These are phyloP conservation scores for Sepioteuthis lessoniana DNA, from an alignment of 2,888 invertebrate species.

Conservation along the genomic window DNA sequence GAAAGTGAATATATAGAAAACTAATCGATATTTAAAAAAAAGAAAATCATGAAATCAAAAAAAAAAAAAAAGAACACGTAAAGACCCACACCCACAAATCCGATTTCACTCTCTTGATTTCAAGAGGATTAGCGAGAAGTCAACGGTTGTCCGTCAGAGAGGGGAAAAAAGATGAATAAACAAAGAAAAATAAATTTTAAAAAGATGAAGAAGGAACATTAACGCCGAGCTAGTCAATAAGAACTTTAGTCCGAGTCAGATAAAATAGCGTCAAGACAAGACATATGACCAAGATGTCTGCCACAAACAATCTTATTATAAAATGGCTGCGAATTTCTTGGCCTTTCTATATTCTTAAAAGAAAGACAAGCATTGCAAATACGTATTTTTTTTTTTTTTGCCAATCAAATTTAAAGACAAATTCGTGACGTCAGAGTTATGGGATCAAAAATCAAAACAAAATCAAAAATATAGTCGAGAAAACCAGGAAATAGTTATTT, in stretches of 20 bases:
- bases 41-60: not conserved
- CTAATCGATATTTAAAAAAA: too few species aligned
- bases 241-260: not conserved
- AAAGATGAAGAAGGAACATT: not conserved
- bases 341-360: too few species aligned
- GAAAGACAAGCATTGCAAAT: too few species aligned
- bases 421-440: too few species aligned
- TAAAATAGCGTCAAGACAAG: not conserved
- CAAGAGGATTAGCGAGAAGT: not conserved
- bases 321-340: not conserved
- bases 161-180: not conserved
- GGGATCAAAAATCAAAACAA: too few species aligned
- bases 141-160: conserved; percentile 1
- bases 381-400: too few species aligned
- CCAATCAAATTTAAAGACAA: too few species aligned
- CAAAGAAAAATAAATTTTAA: too few species aligned
- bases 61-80: not conserved
- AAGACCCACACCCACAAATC: not conserved
- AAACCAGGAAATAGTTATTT: too few species aligned
- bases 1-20: too few species aligned
- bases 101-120: not conserved
- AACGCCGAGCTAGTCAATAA: not conserved
- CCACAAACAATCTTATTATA: not conserved
- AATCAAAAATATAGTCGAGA: too few species aligned
- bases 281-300: not conserved